A percentile compares a stretch with the other conserved stretches of the same genome.
phyloP scores from a whole-genome alignment of 2,113 vertebrate species.

The Gallinago undulata region DNA sequence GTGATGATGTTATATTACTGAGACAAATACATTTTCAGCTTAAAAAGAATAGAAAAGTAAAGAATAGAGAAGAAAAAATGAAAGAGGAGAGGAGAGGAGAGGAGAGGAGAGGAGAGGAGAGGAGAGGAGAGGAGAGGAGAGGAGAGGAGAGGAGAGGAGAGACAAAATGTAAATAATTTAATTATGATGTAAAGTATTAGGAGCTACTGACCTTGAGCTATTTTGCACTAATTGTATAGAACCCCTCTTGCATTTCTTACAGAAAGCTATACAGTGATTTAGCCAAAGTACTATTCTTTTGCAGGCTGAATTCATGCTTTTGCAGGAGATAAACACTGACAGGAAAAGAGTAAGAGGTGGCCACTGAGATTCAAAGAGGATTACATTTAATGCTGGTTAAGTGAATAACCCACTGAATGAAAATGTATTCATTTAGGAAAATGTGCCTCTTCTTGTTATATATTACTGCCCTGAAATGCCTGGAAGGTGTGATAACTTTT shows the following conservation, averaged over 20 bases:
- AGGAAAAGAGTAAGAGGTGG: slow-evolving; percentile 47
- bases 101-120: too few relatives aligned
- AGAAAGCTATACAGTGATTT: slow-evolving; percentile 60
- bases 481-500: slow-evolving; percentile 49
- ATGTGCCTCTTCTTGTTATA: slow-evolving; percentile 50
- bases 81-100: too few relatives aligned
- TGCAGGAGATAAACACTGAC: slow-evolving; percentile 66
- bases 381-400: slow-evolving; percentile 70
- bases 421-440: slow-evolving; percentile 53
- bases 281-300: slow-evolving; percentile 63
- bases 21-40: slow-evolving; percentile 34
- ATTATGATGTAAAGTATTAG: slow-evolving; percentile 49
- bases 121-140: background rate
- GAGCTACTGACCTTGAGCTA: slow-evolving; percentile 33
- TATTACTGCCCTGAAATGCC: slow-evolving; percentile 36
- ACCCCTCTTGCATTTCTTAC: slow-evolving; percentile 51
- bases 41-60: background rate
- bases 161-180: slow-evolving; percentile 32
- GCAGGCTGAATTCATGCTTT: slow-evolving; percentile 60
- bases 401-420: slow-evolving; percentile 57
- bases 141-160: accelerated
- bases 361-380: slow-evolving; percentile 55
- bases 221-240: slow-evolving; percentile 57
- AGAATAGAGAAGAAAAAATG: background rate
- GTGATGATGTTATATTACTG: background rate